Base-by-base conservation (phyloP, 37 sponge, comb jelly and placozoan genomes). In the Tethya wilhelma region DNA sequence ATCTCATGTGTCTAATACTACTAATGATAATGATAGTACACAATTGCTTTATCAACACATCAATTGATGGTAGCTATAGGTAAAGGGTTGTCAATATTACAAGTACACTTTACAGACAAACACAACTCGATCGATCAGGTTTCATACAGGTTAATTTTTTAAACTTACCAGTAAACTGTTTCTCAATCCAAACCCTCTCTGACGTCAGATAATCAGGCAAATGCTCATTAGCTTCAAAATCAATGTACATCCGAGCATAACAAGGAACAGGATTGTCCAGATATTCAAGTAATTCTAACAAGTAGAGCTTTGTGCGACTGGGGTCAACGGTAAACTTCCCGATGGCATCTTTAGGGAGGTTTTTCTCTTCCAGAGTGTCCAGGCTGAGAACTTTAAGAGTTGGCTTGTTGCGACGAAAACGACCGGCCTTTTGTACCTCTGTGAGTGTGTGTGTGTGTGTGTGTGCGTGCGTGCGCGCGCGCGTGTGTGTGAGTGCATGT, bases 321-420 rank as follows among this genome's bases (percentile, higher is more conserved):
- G 84, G 84, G 32, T 83, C 84, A 7, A 76, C 75, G n/a, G 67
- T 60, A 57, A 83, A 83, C 26, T 20, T 53, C 40, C 73, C 84
- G n/a, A 71, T 8, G 9, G 53, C 59, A 12, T 83, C 67, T 23
- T 64, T 74, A 11, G 66, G 17, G 12, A 83, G 23, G n/a, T 20
- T 39, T 42, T 83, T 83, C 58, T 83, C 84, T 31, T 49, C 28
- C 8, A 25, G 9, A 1, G 28, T 56, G 5, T 34, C 41, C 12
- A 83, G 31, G 38, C 75, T 83, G 67, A 40, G 31, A 17, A 83
- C 75, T 22, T 75, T 74, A 25, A 80, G 41, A 1, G 1, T 76
- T 23, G 45, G 23, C 11, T 22, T 19, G 22, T 55, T 2, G 23
- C 17, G 1, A 1, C 38, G 36, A 40, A 69, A 41, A 25, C 43